Evolutionary conservation across 92 coral and sea anemone species (phyloP), one percentile per base, ranked within the genome.

Genomic region (Heliopora coerulea): DNA sequence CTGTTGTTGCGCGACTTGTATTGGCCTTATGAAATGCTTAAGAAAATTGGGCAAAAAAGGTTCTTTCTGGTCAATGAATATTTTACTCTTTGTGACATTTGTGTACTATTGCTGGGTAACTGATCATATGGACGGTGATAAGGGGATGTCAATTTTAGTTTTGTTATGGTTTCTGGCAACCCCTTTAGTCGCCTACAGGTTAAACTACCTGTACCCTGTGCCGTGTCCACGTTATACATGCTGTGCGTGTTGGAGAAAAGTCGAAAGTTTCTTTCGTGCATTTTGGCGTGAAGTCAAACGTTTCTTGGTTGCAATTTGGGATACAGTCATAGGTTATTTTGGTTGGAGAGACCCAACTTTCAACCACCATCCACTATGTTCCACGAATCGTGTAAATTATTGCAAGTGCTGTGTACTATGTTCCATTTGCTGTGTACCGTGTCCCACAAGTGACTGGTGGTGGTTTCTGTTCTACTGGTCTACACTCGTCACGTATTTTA

Each of bases 381-480:
- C 13, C n/a, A 27, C 9, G 8, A n/a, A n/a, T n/a, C n/a, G n/a
- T n/a, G n/a, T n/a, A n/a, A n/a, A n/a, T n/a, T n/a, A n/a, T n/a
- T n/a, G n/a, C n/a, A n/a, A n/a, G n/a, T n/a, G n/a, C n/a, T n/a
- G n/a, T n/a, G n/a, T n/a, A n/a, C n/a, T n/a, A n/a, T n/a, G n/a
- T n/a, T n/a, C n/a, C n/a, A n/a, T n/a, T n/a, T n/a, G n/a, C n/a
- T n/a, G n/a, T n/a, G n/a, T n/a, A n/a, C n/a, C n/a, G n/a, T n/a
- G n/a, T n/a, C n/a, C n/a, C n/a, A n/a, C n/a, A n/a, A n/a, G n/a
- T n/a, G n/a, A n/a, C n/a, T n/a, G n/a, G n/a, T n/a, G n/a, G n/a
- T n/a, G n/a, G n/a, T n/a, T n/a, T n/a, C 18, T 63, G 42, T 26
- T 26, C n/a, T 63, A 63, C 52, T 63, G 70, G 70, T 15, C 37